Evolutionary conservation across 2,113 vertebrate species (phyloP), one percentile per base, ranked within the genome.

Genomic region (Chloebia gouldiae): DNA sequence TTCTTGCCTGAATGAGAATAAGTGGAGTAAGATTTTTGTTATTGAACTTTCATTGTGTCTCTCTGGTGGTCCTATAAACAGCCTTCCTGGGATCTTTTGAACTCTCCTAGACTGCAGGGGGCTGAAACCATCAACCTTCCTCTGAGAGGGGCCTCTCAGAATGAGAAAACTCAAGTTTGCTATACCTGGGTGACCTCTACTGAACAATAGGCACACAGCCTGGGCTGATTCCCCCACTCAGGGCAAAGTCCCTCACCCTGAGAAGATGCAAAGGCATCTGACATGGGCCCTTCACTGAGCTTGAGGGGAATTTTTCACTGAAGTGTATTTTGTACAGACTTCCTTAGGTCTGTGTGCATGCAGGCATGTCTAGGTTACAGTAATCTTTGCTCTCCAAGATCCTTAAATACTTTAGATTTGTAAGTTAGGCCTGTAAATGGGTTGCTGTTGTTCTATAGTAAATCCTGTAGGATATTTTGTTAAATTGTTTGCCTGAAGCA

Each of bases 141-240:
- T 68, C 24, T 35, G 39, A 31, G 17, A 47, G 47, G 6, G 20
- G 10, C 11, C 30, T 54, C 47, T 31, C 14, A 54, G n/a, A 40
- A 76, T 0, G 1, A 61, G 47, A 35, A 40, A 89, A 76, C 21
- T 27, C 14, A 31, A 25, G 11, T 73, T 69, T 61, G 7, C 14
- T 61, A 1, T 31, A 9, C n/a, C 50, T 68, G 24, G 40, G 54
- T 0, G 0, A 13, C 5, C n/a, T 53, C 40, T 9, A 10, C 7
- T 21, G n/a, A 61, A 40, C 9, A 4, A 13, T 0, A 51, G 13
- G 0, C 0, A 27, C 0, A 0, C 63, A 65, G 31, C 33, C 44
- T 50, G 44, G 37, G 53, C 20, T 61, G 53, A 39, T 39, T 45
- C 28, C 16, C 24, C 21, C 20, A 22, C 24, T 47, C 0, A 0